phyloP scores from a whole-genome alignment of 2,888 invertebrate species.

The Cyclophora albipunctata region DNA sequence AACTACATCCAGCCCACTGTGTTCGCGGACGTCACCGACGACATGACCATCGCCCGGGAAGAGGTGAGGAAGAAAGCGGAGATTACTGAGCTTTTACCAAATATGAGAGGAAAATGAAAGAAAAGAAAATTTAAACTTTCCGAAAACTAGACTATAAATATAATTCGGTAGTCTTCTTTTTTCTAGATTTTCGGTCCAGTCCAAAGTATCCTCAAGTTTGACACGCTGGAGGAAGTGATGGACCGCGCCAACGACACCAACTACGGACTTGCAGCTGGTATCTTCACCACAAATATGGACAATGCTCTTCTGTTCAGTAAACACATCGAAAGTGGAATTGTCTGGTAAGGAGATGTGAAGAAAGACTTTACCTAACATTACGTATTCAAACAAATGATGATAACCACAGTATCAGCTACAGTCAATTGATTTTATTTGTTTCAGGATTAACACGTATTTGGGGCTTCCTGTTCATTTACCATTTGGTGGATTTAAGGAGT shows the following conservation, averaged over 20 bases:
- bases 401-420: no score
- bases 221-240: conserved; percentile 84
- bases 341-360: conserved; percentile 71
- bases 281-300: conserved; percentile 86
- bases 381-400: no score
- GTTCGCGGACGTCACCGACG: conserved; percentile 82
- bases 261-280: conserved; percentile 89
- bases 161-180: not conserved
- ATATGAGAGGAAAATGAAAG: no score
- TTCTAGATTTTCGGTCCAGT: conserved; percentile 92
- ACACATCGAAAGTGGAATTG: conserved; percentile 84
- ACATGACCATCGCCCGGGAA: conserved; percentile 85
- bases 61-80: conserved; percentile 68
- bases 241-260: conserved; percentile 86
- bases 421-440: not conserved
- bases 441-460: conserved; percentile 75
- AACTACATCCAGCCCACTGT: conserved; percentile 87
- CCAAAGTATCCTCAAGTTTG: conserved; percentile 88
- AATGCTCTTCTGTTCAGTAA: conserved; percentile 83
- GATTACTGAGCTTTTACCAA: no score
- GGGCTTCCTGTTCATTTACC: conserved; percentile 79
- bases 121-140: no score
- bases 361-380: not conserved
- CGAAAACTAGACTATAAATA: no score
- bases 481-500: conserved; percentile 90